These are phyloP conservation scores for Stichopus horrens DNA, from an alignment of 53 echinoderm and acorn worm species.

Conservation along the genomic window DNA sequence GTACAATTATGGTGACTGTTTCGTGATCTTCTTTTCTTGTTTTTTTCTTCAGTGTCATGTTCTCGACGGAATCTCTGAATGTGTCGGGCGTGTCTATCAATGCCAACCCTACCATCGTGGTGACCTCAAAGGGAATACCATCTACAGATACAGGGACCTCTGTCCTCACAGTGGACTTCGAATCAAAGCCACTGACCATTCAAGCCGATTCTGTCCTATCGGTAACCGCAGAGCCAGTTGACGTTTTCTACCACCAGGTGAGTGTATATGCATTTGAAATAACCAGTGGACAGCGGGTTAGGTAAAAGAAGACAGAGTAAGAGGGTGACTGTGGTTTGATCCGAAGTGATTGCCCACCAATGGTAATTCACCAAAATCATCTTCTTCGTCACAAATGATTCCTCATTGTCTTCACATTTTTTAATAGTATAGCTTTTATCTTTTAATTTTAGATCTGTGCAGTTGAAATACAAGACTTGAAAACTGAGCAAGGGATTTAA, in stretches of 20 bases:
- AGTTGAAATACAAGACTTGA: no score
- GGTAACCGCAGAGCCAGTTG: constrained; percentile 87
- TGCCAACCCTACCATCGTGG: constrained; percentile 66
- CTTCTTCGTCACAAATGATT: no score
- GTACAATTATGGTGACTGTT: not conserved
- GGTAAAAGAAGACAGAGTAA: no score
- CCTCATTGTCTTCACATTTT: no score
- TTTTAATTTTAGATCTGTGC: no score
- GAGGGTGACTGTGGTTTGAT: no score
- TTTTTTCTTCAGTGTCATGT: constrained; percentile 61
- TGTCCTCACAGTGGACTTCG: constrained; percentile 91
- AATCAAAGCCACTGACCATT: constrained; percentile 73
- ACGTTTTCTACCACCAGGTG: constrained; percentile 90
- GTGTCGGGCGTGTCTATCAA: constrained; percentile 71
- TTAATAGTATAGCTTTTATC: no score
- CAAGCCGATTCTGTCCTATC: constrained; percentile 82
- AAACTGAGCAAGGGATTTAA: no score
- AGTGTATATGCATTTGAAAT: not conserved
- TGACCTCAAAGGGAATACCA: constrained; percentile 79
- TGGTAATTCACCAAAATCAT: no score
- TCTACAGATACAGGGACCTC: constrained; percentile 65
- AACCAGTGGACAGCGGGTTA: no score
- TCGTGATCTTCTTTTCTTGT: not conserved
- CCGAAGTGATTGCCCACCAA: no score
- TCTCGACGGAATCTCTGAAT: constrained; percentile 76